Evolutionary conservation across 2,113 vertebrate species (phyloP).

Genomic region (Procavia capensis): DNA sequence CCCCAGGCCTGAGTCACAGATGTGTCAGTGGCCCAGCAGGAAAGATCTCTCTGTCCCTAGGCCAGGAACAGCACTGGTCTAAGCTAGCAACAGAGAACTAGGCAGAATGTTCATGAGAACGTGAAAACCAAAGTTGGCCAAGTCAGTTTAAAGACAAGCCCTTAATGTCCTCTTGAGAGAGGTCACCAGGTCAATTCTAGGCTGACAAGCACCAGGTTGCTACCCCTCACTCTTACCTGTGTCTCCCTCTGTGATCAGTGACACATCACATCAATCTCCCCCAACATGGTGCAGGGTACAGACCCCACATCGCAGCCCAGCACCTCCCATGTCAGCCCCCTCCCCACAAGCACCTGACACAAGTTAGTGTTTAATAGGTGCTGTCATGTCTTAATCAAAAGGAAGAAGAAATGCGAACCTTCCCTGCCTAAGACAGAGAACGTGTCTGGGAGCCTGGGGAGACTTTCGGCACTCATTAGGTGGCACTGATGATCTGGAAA

Average conservation of each 20-base stretch:
- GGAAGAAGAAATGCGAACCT: no score
- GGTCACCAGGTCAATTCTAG: background rate
- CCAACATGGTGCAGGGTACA: no score
- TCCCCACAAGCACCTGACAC: no score
- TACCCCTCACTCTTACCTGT: background rate
- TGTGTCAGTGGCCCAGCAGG: background rate
- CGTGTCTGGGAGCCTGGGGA: background rate
- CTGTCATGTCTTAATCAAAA: background rate
- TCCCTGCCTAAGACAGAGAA: no score
- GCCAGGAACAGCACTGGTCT: background rate
- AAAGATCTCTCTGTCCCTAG: background rate
- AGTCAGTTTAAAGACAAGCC: background rate
- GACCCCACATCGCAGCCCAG: no score
- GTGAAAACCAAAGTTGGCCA: background rate
- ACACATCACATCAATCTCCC: no score
- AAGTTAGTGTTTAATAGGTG: no score
- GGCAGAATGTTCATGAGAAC: background rate
- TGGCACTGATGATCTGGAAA: background rate
- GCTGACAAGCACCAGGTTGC: background rate
- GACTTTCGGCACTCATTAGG: background rate
- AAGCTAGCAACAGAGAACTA: background rate
- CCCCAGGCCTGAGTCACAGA: background rate
- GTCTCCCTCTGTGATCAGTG: no score
- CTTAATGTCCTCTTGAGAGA: background rate
- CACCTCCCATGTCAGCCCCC: no score